Evolutionary conservation across 2,797 vertebrate genomes (phyloP), one percentile per base, ranked within the genome.

Genomic region (Tinamus major): DNA sequence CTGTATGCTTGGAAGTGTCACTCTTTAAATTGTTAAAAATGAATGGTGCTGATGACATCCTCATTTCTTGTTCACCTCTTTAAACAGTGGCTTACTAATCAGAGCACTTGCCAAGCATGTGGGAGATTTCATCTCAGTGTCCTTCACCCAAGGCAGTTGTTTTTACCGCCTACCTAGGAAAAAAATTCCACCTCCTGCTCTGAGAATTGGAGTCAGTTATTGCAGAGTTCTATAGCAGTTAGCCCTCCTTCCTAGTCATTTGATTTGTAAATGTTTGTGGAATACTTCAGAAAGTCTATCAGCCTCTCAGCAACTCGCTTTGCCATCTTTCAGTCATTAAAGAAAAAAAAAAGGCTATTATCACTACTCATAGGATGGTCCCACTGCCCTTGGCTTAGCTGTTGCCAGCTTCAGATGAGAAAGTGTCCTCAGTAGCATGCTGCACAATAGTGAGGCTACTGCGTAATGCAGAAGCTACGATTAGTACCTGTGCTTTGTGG

Each of bases 401-500:
- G 0, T 33, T 78, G 69, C 58, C 42, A 48, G 18, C 62, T 55
- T 94, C 49, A 74, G 63, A 37, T 2, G 13, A 91, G 26, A 35
- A 26, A 74, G 63, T 61, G 42, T n/a, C 55, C 80, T 56, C 70
- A 80, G 46, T 13, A 9, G 7, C 0, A 0, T 19, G 39, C 76
- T 67, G 79, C 42, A 39, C 31, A 62, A 72, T 27, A 1, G 41
- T 33, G 90, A 85, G 59, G 41, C 72, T 53, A 68, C 76, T 71
- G 62, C 42, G 26, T 10, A 72, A 49, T 49, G 44, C 55, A 82
- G 58, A 68, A 62, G 35, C 42, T 90, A 55, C 86, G 65, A 39
- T 78, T 82, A 78, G 21, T 58, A 42, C 37, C 65, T 72, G 29
- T 48, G 49, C 55, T 79, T 81, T 81, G 70, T 79, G 44, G 27